Evolutionary conservation across 2,113 vertebrate species (phyloP).

Genomic region (Cisticola juncidis): DNA sequence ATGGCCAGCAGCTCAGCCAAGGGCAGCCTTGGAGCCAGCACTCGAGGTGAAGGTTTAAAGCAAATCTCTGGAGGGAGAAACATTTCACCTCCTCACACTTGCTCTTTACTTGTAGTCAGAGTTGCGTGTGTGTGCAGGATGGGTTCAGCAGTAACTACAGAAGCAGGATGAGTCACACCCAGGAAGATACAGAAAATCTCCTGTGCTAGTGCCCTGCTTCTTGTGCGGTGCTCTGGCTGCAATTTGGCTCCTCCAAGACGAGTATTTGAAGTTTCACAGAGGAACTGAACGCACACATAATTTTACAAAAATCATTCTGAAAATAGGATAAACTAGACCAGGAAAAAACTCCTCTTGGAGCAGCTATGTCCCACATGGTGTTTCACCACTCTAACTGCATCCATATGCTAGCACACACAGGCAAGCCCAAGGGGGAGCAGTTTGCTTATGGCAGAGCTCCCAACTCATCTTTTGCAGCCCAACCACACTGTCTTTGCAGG

Average conservation of each 20-base stretch:
- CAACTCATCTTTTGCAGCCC: neutral
- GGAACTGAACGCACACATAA: neutral
- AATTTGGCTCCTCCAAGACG: neutral
- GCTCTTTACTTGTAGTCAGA: neutral
- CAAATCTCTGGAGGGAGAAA: neutral
- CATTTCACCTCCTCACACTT: neutral
- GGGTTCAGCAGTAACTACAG: neutral
- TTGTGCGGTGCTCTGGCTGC: rapidly evolving
- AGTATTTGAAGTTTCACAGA: neutral
- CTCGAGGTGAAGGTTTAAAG: neutral
- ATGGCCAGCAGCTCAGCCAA: neutral
- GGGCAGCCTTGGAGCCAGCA: neutral
- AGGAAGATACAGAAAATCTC: neutral
- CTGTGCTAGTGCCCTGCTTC: conserved; percentile 4
- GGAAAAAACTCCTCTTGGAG: neutral
- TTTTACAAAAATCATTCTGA: neutral
- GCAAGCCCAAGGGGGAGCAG: neutral
- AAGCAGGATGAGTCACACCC: neutral
- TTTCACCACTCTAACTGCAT: conserved; percentile 19
- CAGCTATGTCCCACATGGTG: neutral
- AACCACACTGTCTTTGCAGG: neutral
- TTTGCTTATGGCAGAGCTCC: neutral
- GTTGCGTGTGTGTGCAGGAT: neutral
- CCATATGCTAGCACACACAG: neutral
- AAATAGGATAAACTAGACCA: neutral